Percentiles rank a stretch among this genome's conserved stretches.
phyloP scores from a whole-genome alignment of 2,113 vertebrate species.

The Notiomystis cincta region DNA sequence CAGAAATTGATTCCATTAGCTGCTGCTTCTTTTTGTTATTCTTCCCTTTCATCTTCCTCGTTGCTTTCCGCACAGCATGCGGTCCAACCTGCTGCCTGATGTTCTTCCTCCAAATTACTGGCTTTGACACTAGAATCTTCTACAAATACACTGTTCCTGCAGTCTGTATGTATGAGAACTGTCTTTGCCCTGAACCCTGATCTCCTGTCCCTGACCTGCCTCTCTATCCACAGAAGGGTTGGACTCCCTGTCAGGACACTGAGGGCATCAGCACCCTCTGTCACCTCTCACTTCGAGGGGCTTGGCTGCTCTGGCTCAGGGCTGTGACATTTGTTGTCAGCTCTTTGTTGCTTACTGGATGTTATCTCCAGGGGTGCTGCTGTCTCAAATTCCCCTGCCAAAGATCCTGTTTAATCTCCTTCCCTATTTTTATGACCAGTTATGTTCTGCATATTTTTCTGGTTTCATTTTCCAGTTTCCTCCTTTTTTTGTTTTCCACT shows the following conservation, averaged over 20 bases:
- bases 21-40: neutral
- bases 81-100: neutral
- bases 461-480: neutral
- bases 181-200: neutral
- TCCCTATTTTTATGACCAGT: neutral
- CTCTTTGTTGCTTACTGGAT: neutral
- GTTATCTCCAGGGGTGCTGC: neutral
- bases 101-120: neutral
- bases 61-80: neutral
- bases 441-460: neutral
- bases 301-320: neutral
- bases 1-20: neutral
- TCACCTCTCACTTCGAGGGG: fast-evolving
- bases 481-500: neutral
- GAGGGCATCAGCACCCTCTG: neutral
- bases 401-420: neutral
- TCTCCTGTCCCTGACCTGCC: neutral
- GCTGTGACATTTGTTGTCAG: neutral
- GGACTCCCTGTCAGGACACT: neutral
- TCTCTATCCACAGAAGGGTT: neutral
- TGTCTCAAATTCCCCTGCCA: neutral
- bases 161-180: neutral
- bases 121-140: neutral
- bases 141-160: neutral
- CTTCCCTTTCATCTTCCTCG: neutral